Evolutionary conservation across 1,140 invertebrate genomes (phyloP).

Genomic region (Oscheius sp.): DNA sequence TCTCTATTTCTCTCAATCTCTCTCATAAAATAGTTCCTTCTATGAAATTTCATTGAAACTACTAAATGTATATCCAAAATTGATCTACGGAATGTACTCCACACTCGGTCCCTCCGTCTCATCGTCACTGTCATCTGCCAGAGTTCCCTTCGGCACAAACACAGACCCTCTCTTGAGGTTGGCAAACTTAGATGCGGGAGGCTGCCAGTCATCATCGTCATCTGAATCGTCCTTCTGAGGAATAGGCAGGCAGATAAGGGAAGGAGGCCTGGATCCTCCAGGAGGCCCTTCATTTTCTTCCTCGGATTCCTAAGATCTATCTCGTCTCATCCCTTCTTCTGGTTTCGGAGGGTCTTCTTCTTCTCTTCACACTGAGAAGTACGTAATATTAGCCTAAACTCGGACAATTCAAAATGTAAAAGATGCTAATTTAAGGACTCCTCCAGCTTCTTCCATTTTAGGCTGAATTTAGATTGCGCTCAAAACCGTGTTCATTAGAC

Average conservation of each 20-base stretch:
- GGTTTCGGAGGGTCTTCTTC: not conserved
- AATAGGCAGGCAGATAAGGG: not conserved
- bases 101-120: not conserved
- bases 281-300: not conserved
- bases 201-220: slow-evolving; percentile 3
- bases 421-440: too few species aligned
- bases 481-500: too few species aligned
- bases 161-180: not conserved
- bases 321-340: not conserved
- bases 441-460: too few species aligned
- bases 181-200: not conserved
- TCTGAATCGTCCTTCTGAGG: not conserved
- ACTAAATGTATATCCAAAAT: too few species aligned
- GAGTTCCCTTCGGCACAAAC: not conserved
- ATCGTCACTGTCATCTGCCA: not conserved
- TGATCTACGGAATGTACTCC: slow-evolving; percentile 2
- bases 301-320: not conserved
- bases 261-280: not conserved
- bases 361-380: too few species aligned
- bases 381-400: too few species aligned
- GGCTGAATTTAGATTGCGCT: not conserved
- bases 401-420: too few species aligned
- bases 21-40: too few species aligned
- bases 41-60: too few species aligned
- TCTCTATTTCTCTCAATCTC: too few species aligned